Evolutionary conservation across 1,140 invertebrate species (phyloP).

Genomic region (Drosophila sulfurigaster): DNA sequence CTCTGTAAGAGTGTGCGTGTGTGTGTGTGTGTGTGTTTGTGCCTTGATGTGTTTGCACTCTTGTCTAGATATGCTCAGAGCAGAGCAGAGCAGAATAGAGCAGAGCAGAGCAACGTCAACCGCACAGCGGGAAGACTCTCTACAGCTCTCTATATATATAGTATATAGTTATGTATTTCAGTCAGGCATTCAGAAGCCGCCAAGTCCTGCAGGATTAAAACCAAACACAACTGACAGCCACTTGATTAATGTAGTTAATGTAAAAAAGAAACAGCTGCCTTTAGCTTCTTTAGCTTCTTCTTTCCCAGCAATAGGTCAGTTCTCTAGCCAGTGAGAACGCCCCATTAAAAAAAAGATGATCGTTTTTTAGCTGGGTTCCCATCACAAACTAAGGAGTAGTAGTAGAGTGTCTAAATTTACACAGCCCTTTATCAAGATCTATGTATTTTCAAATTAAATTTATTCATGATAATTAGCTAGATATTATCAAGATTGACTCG

Average conservation of each 20-base stretch:
- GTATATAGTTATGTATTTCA: neutral
- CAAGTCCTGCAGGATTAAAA: slow-evolving; percentile 4
- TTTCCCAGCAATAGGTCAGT: too few relatives aligned
- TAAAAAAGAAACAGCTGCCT: neutral
- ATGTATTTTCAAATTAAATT: neutral
- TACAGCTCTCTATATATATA: neutral
- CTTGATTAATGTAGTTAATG: neutral
- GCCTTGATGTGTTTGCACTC: slow-evolving; percentile 43
- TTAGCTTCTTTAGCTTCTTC: too few relatives aligned
- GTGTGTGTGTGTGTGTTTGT: slow-evolving; percentile 25
- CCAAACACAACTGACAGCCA: neutral
- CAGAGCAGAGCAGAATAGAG: neutral
- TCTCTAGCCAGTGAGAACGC: too few relatives aligned
- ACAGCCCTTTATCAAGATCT: neutral
- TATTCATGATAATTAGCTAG: neutral
- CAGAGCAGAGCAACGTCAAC: neutral
- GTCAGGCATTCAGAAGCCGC: neutral
- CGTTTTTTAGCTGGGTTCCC: too few relatives aligned
- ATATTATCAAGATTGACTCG: too few relatives aligned
- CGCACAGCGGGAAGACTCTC: neutral
- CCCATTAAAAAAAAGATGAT: too few relatives aligned
- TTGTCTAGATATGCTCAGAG: slow-evolving; percentile 50
- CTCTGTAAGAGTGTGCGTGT: neutral
- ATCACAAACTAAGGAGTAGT: too few relatives aligned
- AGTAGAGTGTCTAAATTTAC: neutral